Base-by-base conservation (phyloP, 2,888 invertebrate species). In the Thumatha senex region DNA sequence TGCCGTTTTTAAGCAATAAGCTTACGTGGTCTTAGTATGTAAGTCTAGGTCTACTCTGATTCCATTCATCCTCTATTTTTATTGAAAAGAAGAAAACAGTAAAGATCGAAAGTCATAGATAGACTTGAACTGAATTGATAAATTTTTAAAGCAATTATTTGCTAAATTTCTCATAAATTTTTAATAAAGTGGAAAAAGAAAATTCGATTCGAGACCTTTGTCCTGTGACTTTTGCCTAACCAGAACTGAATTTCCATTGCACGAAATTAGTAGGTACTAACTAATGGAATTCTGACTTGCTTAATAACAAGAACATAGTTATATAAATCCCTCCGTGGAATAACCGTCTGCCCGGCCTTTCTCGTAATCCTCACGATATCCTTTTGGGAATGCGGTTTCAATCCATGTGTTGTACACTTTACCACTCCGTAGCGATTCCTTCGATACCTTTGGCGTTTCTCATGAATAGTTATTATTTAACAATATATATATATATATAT, bases 361-460 rank as follows among this genome's bases (percentile, higher is more conserved):
- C 18, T 18, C 11, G 18, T 24, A 62, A 59, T 54, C 54, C 61
- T 48, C 47, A 43, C 40, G 35, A 61, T 46, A 46, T 58, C 56
- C 56, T 61, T 63, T 58, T 46, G 61, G 61, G 61, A 63, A 41
- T 51, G 50, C 51, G 55, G 58, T 59, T 56, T 38, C 53, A 48
- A 45, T 41, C 48, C 54, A 49, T 54, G 54, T 46, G 51, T 51
- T 49, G 61, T 46, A 58, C 48, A 53, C 35, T 61, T 63, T 58
- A 61, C 49, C 49, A 48, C 47, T 56, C 58, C 56, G 61, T 41
- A 44, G 56, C 48, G 42, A 50, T 33, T 15, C 42, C 43, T 40
- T 34, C 40, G 44, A 54, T 42, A n/a, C n/a, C n/a, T n/a, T n/a
- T n/a, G n/a, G n/a, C n/a, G 44, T 54, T 51, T 49, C 52, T 58